Conservation (phyloP, 2,113 vertebrate species). For the Pelmatolapia mariae region DNA sequence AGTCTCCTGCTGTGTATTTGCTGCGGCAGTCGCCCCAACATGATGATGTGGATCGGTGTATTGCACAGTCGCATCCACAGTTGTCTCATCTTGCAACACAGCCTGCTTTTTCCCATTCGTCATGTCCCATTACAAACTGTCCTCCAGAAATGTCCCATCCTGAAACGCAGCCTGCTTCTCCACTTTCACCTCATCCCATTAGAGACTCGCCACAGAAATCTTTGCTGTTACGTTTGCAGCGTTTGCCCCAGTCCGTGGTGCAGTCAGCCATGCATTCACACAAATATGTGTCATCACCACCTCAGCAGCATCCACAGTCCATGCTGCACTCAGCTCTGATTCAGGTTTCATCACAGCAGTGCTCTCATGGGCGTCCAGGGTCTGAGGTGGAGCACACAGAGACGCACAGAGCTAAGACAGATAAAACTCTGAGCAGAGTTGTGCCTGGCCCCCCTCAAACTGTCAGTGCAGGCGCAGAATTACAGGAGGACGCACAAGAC, state of each 20-base stretch:
- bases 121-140: not conserved
- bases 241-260: constrained; percentile 39
- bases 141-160: not conserved
- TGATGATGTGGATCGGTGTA: not conserved
- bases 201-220: not conserved
- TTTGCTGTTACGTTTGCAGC: constrained; percentile 39
- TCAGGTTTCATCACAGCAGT: constrained; percentile 11
- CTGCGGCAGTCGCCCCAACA: not conserved
- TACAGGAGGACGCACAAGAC: constrained; percentile 5
- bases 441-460: not conserved
- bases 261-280: not conserved
- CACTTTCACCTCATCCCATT: not conserved
- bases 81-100: not conserved
- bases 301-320: not conserved
- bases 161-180: not conserved
- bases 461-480: not conserved
- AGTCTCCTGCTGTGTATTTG: constrained; percentile 13
- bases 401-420: not conserved
- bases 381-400: not conserved
- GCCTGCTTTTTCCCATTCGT: not conserved
- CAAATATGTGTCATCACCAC: not conserved
- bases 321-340: not conserved
- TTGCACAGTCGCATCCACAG: not conserved
- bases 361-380: not conserved
- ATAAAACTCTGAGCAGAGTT: not conserved